A percentile compares a stretch with the other conserved stretches of the same genome.
Evolutionary conservation across 23 tunicate genomes (phyloP).

Genomic region (Diplosoma virens): DNA sequence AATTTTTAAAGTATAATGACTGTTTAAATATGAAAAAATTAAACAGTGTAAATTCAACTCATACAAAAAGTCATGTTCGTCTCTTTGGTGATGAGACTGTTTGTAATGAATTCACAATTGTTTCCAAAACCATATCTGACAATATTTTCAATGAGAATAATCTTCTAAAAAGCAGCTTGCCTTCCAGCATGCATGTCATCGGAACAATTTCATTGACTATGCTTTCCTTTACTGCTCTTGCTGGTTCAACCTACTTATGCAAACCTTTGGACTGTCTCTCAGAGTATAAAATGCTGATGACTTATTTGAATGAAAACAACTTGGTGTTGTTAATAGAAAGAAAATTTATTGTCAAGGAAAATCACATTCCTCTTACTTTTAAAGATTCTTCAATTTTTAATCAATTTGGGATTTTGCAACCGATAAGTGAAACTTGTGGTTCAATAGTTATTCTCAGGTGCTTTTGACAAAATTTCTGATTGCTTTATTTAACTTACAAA

Average conservation of each 20-base stretch:
- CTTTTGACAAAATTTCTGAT: too few species aligned
- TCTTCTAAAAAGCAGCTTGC: too few species aligned
- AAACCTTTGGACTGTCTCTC: not conserved
- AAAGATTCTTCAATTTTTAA: not conserved
- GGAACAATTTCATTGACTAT: not conserved
- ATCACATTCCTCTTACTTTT: not conserved
- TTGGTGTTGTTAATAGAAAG: not conserved
- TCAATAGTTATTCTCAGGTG: not conserved
- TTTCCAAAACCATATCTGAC: too few species aligned
- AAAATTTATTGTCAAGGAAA: not conserved
- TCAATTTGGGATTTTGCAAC: slow-evolving; percentile 2
- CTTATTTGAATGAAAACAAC: not conserved
- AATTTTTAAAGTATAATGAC: too few species aligned
- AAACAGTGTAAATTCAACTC: too few species aligned
- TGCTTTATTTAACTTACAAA: too few species aligned
- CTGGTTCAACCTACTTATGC: not conserved
- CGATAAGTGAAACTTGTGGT: not conserved
- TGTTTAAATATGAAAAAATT: too few species aligned
- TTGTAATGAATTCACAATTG: too few species aligned
- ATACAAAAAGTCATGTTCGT: too few species aligned
- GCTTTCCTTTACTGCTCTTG: not conserved
- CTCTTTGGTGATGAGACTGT: too few species aligned
- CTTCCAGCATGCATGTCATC: too few species aligned
- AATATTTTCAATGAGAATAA: too few species aligned
- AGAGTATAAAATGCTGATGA: not conserved